phyloP scores from a whole-genome alignment of 2,888 invertebrate genomes.

The Schizaphis graminum region DNA sequence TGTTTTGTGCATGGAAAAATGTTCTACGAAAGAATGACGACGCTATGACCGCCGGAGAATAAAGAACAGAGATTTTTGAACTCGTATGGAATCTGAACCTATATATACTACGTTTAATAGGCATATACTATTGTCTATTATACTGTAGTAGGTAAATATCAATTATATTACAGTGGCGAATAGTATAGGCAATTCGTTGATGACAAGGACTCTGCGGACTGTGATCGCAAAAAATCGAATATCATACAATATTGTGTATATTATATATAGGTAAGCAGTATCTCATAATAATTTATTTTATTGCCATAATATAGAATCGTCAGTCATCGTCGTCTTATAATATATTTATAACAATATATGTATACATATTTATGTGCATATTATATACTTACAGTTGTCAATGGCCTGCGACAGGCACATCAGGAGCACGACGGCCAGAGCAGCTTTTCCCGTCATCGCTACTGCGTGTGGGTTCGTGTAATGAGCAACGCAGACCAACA shows the following conservation, averaged over 20 bases:
- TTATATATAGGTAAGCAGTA: not conserved
- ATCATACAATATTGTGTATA: not conserved
- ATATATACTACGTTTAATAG: not conserved
- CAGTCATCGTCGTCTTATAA: not conserved
- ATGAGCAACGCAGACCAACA: slow-evolving; percentile 48
- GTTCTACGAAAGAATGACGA: not conserved
- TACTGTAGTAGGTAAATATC: not conserved
- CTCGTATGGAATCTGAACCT: not conserved
- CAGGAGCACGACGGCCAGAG: slow-evolving; percentile 52
- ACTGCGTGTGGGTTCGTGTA: slow-evolving; percentile 59
- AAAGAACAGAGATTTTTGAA: not conserved
- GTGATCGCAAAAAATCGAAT: not conserved
- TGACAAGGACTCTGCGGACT: not conserved
- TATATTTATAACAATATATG: not conserved
- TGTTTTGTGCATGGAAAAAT: not conserved
- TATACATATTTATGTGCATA: not conserved
- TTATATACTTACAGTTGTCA: slow-evolving; percentile 56
- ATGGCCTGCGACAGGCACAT: slow-evolving; percentile 49
- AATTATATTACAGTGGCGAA: not conserved
- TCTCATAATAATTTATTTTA: not conserved
- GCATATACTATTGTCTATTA: not conserved
- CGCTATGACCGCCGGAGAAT: not conserved
- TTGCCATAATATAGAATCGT: not conserved
- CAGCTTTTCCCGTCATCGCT: slow-evolving; percentile 64
- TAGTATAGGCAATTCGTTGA: not conserved